Evolutionary conservation across 2,797 vertebrate species (phyloP), one percentile per base, ranked within the genome.

Genomic region (Dermochelys coriacea): DNA sequence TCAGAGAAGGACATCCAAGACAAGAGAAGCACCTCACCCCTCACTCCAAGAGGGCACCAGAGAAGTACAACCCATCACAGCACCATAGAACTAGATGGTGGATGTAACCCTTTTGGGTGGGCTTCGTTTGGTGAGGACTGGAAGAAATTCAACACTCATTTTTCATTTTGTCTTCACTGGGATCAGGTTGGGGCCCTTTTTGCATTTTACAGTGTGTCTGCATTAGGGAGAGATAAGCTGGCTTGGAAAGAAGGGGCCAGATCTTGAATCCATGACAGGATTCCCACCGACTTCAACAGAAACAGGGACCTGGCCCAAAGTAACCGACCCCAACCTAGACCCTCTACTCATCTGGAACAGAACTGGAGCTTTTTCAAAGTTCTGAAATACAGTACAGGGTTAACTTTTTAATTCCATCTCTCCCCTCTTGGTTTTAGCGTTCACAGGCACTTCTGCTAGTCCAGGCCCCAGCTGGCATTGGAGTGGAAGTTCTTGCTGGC

Each of bases 381-480:
- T 41, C 89, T 45, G 90, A 94, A 86, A 91, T 64, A 51, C 51
- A 51, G 50, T 18, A 71, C 64, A 90, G 86, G 80, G 71, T 90
- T 87, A 95, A 88, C 90, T 93, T 45, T 41, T 25, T 27, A 45
- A 87, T 29, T 89, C 80, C 83, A 41, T 5, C 90, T 52, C 86
- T 47, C 71, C 21, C 95, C 91, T 18, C 2, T 50, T 87, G 55
- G 80, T 92, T 74, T 90, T 75, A 96, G 84, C 86, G 16, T 86
- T 77, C 49, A 37, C 50, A 89, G 90, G 87, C 80, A 79, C 25
- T 81, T 91, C 88, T 68, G 52, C 2, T 27, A 93, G 77, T 54
- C 82, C 84, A 80, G 18, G 37, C 0, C 80, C 91, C 95, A 93
- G 93, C 90, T 95, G 89, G 93, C 37, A 54, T 41, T 74, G 41